Percentiles rank a stretch among this genome's conserved stretches.
Evolutionary conservation across 2,113 vertebrate species (phyloP).

Genomic region (Halcyon malimbica): DNA sequence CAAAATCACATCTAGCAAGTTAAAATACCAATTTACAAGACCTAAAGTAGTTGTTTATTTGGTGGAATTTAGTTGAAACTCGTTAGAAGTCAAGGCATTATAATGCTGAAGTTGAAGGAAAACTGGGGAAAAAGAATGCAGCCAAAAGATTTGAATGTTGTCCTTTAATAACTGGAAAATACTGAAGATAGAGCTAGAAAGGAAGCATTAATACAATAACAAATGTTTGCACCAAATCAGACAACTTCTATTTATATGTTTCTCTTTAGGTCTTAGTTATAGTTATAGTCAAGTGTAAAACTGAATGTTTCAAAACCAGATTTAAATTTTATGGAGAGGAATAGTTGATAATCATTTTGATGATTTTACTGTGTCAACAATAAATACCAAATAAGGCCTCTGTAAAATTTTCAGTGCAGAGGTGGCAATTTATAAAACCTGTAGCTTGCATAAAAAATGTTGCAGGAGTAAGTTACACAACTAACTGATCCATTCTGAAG

Average conservation of each 20-base stretch:
- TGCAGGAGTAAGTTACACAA: neutral
- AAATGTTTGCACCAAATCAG: neutral
- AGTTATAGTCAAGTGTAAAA: neutral
- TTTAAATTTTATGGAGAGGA: neutral
- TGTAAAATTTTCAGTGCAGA: neutral
- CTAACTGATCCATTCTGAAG: constrained; percentile 67
- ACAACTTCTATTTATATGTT: neutral
- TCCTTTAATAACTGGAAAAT: neutral
- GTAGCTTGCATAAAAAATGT: neutral
- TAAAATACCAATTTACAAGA: neutral
- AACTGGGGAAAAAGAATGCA: neutral
- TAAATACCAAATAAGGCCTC: neutral
- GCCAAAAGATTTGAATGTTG: neutral
- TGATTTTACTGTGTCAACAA: neutral
- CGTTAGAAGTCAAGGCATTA: neutral
- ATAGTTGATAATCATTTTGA: neutral
- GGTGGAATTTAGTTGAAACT: neutral
- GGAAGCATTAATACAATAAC: neutral
- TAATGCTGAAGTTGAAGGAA: neutral
- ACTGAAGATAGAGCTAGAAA: neutral
- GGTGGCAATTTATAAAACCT: neutral
- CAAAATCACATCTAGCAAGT: neutral
- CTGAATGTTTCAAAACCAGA: neutral
- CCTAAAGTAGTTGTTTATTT: neutral
- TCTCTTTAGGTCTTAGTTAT: neutral